phyloP scores from a whole-genome alignment of 2,113 vertebrate species.

The Panthera tigris region DNA sequence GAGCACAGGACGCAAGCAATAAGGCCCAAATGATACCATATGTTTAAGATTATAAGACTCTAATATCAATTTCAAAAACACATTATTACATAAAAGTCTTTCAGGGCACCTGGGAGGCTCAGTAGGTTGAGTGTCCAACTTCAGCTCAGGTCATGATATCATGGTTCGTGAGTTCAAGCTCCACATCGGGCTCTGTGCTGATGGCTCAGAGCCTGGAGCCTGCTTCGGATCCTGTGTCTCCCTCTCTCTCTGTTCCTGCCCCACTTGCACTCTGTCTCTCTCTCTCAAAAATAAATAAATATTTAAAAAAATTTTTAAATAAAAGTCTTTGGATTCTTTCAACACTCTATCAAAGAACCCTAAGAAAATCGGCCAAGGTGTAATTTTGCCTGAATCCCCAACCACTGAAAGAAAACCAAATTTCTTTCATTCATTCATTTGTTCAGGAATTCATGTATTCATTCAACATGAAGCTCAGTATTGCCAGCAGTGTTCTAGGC shows the following conservation, averaged over 20 bases:
- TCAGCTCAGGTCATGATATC: too few species aligned
- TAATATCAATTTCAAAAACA: neutral
- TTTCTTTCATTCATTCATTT: neutral
- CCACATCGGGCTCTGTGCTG: too few species aligned
- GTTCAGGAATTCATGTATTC: neutral
- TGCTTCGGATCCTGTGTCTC: too few species aligned
- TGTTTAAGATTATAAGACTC: neutral
- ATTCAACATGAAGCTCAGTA: neutral
- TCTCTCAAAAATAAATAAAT: too few species aligned
- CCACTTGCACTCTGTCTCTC: too few species aligned
- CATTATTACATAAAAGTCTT: conserved; percentile 7
- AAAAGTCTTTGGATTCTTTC: neutral
- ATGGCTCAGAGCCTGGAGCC: too few species aligned
- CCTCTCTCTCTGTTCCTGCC: too few species aligned
- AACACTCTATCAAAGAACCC: neutral
- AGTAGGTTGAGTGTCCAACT: too few species aligned
- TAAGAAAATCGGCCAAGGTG: neutral
- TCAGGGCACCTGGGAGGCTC: neutral
- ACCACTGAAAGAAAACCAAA: neutral
- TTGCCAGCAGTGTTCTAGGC: neutral
- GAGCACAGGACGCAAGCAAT: neutral
- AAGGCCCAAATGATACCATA: neutral
- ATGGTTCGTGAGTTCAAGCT: too few species aligned
- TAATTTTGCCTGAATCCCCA: neutral
- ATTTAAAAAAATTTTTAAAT: neutral